Percentiles rank a stretch among this genome's conserved stretches.
Evolutionary conservation across 2,113 vertebrate genomes (phyloP).

Genomic region (Passer domesticus): DNA sequence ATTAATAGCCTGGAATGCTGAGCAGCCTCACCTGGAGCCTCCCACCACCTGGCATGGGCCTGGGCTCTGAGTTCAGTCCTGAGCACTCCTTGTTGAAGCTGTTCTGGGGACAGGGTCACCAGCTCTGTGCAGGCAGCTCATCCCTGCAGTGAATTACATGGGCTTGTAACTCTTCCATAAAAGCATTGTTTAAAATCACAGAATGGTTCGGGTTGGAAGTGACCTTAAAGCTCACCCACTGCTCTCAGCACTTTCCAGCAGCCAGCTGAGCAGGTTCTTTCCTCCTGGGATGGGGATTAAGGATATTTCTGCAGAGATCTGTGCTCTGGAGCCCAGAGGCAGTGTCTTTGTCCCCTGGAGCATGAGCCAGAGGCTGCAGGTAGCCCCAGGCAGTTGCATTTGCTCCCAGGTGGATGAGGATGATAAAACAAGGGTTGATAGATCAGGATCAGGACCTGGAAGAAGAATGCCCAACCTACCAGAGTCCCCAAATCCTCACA

Average conservation of each 20-base stretch:
- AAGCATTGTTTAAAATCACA: not conserved
- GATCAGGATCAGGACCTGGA: not conserved
- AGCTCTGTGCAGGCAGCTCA: not conserved
- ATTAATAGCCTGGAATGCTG: not conserved
- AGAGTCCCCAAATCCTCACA: not conserved
- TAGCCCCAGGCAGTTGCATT: not conserved
- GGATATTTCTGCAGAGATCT: not conserved
- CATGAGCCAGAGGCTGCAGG: not conserved
- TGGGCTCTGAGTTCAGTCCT: not conserved
- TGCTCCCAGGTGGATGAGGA: not conserved
- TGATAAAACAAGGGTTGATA: not conserved
- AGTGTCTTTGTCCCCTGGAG: not conserved
- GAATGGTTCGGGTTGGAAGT: not conserved
- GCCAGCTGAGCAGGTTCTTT: not conserved
- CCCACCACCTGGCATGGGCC: accelerated
- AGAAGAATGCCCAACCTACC: not conserved
- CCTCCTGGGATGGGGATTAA: not conserved
- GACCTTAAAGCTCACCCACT: not conserved
- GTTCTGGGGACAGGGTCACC: not conserved
- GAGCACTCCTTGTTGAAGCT: not conserved
- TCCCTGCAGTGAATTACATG: not conserved
- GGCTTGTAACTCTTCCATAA: not conserved
- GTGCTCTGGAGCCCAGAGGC: not conserved
- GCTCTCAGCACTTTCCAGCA: not conserved
- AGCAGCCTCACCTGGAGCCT: not conserved